These are phyloP conservation scores for Pristionchus mayeri DNA, from an alignment of 2,888 invertebrate species.

Conservation along the genomic window DNA sequence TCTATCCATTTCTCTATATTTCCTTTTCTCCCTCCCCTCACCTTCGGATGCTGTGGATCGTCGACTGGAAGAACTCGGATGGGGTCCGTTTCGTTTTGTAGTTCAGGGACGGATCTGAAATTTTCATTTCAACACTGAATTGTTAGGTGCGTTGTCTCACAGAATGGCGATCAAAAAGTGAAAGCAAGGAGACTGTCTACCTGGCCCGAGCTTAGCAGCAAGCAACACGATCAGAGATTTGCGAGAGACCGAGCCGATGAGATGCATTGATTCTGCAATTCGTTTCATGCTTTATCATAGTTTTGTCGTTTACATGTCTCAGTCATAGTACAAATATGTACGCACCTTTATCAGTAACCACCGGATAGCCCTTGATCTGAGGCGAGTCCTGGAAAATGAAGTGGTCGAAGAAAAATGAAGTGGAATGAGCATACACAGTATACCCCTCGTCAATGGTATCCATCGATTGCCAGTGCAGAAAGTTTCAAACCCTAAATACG, in stretches of 20 bases:
- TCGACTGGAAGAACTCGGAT: conserved; percentile 46
- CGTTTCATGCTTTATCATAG: not conserved
- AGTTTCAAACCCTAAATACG: not conserved
- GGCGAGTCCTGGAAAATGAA: conserved; percentile 80
- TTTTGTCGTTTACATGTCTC: not conserved
- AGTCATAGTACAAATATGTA: not conserved
- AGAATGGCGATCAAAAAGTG: no score
- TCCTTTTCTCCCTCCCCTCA: no score
- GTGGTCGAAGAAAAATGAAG: not conserved
- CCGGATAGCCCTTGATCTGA: conserved; percentile 87
- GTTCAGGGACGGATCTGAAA: conserved; percentile 8
- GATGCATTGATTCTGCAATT: conserved; percentile 84
- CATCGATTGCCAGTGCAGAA: no score
- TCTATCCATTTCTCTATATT: no score
- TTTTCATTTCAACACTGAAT: no score
- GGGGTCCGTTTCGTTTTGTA: conserved; percentile 27
- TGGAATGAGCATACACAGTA: no score
- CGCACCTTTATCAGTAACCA: conserved; percentile 77
- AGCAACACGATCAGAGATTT: conserved; percentile 76
- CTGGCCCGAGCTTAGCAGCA: conserved; percentile 70
- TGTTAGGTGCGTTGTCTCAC: no score
- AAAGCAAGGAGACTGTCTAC: no score
- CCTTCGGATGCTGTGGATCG: conserved; percentile 36
- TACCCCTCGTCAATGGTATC: no score
- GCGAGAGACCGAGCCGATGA: conserved; percentile 85